Conservation (phyloP, 2,113 vertebrate genomes). For the Oriolus oriolus region DNA sequence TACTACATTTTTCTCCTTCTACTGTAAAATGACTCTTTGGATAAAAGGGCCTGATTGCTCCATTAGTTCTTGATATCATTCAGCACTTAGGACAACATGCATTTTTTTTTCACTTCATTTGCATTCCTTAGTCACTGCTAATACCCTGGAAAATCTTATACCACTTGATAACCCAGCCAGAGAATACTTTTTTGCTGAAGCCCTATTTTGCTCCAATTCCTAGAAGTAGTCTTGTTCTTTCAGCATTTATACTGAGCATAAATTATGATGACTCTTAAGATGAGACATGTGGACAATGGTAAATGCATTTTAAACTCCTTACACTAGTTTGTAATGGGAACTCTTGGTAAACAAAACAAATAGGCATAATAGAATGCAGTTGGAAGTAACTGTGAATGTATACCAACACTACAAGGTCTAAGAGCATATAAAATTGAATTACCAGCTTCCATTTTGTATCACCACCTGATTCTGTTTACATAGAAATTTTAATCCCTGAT, state of each 20-base stretch:
- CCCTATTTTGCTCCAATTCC: background rate
- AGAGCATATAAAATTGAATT: background rate
- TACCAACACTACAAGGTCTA: background rate
- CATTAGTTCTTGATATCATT: background rate
- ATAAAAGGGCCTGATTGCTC: background rate
- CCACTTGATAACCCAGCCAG: background rate
- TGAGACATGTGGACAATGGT: background rate
- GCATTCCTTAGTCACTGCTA: conserved; percentile 22
- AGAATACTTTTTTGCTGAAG: background rate
- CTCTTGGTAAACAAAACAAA: background rate
- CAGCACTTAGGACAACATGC: background rate
- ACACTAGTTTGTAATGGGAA: background rate
- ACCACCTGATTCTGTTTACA: background rate
- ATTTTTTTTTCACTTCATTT: background rate
- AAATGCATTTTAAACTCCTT: background rate
- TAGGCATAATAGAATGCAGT: background rate
- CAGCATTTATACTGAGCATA: background rate
- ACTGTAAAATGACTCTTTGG: conserved; percentile 6
- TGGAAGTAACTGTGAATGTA: background rate
- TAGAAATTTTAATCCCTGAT: background rate
- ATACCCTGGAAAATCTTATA: background rate
- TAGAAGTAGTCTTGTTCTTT: background rate
- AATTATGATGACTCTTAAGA: background rate
- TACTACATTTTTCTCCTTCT: background rate
- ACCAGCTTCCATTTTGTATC: background rate